Evolutionary conservation across 2,113 vertebrate genomes (phyloP), one percentile per base, ranked within the genome.

Genomic region (Brachyhypopomus gauderio): DNA sequence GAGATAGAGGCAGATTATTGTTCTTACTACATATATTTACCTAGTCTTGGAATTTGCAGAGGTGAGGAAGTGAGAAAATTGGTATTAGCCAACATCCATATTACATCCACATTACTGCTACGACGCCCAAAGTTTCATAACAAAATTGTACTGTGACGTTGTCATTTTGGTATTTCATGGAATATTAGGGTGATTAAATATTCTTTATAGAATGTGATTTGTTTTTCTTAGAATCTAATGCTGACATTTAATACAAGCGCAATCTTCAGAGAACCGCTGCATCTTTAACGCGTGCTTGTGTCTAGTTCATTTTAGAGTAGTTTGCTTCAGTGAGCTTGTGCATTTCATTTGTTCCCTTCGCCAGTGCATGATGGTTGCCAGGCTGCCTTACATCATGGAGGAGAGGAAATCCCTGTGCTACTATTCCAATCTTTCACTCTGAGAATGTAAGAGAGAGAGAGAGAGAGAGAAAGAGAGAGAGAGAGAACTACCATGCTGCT

Each of bases 281-380:
- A 27, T 27, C 23, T 64, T 80, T 80, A 72, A 84, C 60, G 80
- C 72, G 63, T 66, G 67, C n/a, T 41, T 67, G 23, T 78, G 87
- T 88, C 88, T 88, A 84, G 89, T 89, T 87, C 84, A 88, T 90
- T 89, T 85, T 88, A 77, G 25, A 84, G 84, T 83, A 62, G 58
- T 22, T 74, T 34, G 56, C 76, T 79, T 69, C 60, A 85, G 5
- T 73, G 73, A 79, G 56, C 80, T 83, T 79, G 27, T 71, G 41
- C 77, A 89, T 78, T 85, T 84, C 80, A 77, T 38, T 77, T 81
- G 70, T 63, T 55, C 38, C 82, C 58, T 71, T 62, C 78, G 83
- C 87, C 56, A 83, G 76, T 78, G 86, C 86, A 76, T 85, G 88
- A 89, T 90, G 90, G 89, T 89, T 91, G 90, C 81, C 88, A 88